Base-by-base conservation (phyloP, 2,797 vertebrate species). In the Poeciliopsis paucimaculata region DNA sequence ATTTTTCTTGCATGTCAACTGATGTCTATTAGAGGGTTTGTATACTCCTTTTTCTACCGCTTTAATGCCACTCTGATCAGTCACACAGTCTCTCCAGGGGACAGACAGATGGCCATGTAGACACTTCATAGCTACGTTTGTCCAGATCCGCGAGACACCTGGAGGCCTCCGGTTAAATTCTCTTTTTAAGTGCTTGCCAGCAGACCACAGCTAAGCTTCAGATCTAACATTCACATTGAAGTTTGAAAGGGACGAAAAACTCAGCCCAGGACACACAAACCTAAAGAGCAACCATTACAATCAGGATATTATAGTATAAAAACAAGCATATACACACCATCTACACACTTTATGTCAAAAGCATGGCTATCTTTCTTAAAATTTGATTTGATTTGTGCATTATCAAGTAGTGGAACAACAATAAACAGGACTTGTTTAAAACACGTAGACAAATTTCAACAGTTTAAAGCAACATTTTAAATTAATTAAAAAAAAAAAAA, bases 61-160 rank as follows among this genome's bases (percentile, higher is more conserved):
- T 86, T 82, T 82, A 66, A 75, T 57, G 77, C 72, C 77, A 77
- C 47, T 86, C 62, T 64, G 60, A 79, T 78, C 77, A 73, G 72
- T 77, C 34, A 46, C 53, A 75, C 53, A 76, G 43, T 23, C 1
- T 68, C 60, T 64, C 72, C 41, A 68, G 71, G 77, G 13, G 39
- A 82, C 5, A 64, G 39, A 82, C 5, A 64, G 46, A 53, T 39
- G 26, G 39, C 60, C 39, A n/a, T 36, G 80, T 12, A 73, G 79
- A 79, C 57, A 72, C 66, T 68, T 51, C 73, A 57, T 53, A 31
- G 55, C 43, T 74, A 16, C 20, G 62, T 78, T 82, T 78, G 75
- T 87, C 75, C 77, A 53, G 36, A 77, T 62, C 53, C 8, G 46
- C 49, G 53, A 39, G 45, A 18, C 15, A 20, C 34, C 55, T 75